Conservation (phyloP, 2,888 invertebrate genomes). For the Sturmia bella region DNA sequence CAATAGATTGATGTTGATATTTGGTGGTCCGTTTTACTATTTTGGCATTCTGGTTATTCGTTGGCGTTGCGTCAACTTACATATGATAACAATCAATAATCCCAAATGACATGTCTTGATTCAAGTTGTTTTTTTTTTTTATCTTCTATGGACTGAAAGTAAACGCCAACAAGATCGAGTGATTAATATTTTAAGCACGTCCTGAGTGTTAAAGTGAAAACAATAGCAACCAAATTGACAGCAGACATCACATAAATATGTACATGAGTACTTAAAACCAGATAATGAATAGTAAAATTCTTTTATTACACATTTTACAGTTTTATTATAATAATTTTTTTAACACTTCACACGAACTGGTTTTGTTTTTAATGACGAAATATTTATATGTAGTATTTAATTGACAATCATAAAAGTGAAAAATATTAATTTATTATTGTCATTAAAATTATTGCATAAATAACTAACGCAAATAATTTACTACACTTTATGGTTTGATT, state of each 20-base stretch:
- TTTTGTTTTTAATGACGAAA: too few relatives aligned
- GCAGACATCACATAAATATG: background rate
- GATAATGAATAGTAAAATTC: constrained; percentile 19
- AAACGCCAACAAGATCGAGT: constrained; percentile 5
- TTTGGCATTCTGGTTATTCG: constrained; percentile 4
- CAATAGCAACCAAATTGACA: constrained; percentile 31
- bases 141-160: background rate
- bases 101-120: constrained; percentile 22
- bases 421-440: background rate
- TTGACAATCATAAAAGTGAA: background rate
- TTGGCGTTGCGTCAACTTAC: constrained; percentile 23
- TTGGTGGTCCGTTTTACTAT: background rate
- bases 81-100: constrained; percentile 10
- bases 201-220: constrained; percentile 13
- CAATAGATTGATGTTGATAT: constrained; percentile 7
- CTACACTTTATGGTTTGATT: background rate
- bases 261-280: background rate
- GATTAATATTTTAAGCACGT: constrained; percentile 42
- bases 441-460: constrained; percentile 11
- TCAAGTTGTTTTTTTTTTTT: constrained; percentile 2
- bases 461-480: background rate
- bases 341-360: background rate
- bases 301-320: background rate
- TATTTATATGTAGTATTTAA: too few relatives aligned
- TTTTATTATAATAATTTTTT: background rate